These are phyloP conservation scores for Timema cristinae DNA, from an alignment of 2,888 invertebrate species.

Conservation along the genomic window DNA sequence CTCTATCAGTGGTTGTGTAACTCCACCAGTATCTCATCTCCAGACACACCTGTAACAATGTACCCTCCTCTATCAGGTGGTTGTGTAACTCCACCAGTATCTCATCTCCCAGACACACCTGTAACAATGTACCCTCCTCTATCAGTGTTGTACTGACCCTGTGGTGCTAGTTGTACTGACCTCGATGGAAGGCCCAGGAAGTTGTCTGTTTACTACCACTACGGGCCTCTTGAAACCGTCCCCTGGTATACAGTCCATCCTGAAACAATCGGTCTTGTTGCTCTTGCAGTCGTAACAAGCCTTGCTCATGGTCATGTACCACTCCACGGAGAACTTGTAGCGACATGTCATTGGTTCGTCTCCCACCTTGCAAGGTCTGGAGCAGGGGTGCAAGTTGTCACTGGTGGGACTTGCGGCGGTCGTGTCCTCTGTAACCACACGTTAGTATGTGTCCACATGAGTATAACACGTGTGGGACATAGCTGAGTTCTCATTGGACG, in stretches of 20 bases:
- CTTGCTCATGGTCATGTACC: conserved; percentile 82
- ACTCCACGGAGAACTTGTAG: conserved; percentile 72
- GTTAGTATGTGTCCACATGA: not conserved
- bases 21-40: conserved; percentile 79
- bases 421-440: not conserved
- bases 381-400: conserved; percentile 49
- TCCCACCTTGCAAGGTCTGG: conserved; percentile 59
- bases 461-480: no score
- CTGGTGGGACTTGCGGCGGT: not conserved
- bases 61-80: conserved; percentile 70
- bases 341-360: conserved; percentile 62
- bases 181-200: conserved; percentile 84
- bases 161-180: conserved; percentile 44
- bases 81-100: conserved; percentile 81
- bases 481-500: no score
- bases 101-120: conserved; percentile 84
- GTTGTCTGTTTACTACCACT: conserved; percentile 75
- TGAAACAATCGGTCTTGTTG: conserved; percentile 67
- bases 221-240: conserved; percentile 75
- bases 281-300: conserved; percentile 82
- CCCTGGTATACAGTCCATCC: conserved; percentile 76
- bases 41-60: conserved; percentile 82
- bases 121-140: conserved; percentile 1
- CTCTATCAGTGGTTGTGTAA: conserved; percentile 78
- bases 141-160: no score